Evolutionary conservation across 2,797 vertebrate genomes (phyloP), one percentile per base, ranked within the genome.

Genomic region (Balearica regulorum): DNA sequence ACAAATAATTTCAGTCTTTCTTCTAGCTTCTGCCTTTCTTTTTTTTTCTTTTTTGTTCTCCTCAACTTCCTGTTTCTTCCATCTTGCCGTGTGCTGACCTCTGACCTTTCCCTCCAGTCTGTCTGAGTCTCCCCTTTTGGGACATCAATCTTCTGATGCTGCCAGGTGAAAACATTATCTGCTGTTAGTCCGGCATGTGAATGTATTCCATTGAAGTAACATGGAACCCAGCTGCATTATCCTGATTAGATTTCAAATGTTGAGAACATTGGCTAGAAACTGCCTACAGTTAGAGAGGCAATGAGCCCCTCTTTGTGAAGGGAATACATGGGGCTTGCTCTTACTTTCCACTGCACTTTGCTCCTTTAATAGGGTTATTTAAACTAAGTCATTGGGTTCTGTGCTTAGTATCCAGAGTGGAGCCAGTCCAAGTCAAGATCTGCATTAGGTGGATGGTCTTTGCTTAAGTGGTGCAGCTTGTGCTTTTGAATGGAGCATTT

Each of bases 121-220:
- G 97, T 98, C 98, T 98, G 98, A 99, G 96, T 99, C 98, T 98
- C 98, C 98, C 98, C 98, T 98, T 97, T 98, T 98, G 98, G 98
- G 98, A 98, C 98, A 98, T 97, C 97, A 98, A 96, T 97, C 98
- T 96, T 97, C 98, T 90, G 98, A 98, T 97, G 97, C 97, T 97
- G 97, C 98, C 98, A 99, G 99, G 99, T 99, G 99, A 99, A 98
- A 97, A 96, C 69, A 73, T 94, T 97, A 91, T 95, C 96, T 64
- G 8, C 96, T 97, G 81, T 97, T 93, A 97, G 96, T 97, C 96
- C 95, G 65, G 97, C 97, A 98, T 98, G 98, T 94, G 83, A 97
- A 80, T 97, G 91, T 97, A 93, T 96, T 93, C 96, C 65, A 2
- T 51, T 95, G 95, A 79, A 90, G 79, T 95, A 43, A 75, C 5